Conservation (phyloP, 2,888 invertebrate genomes). For the Nephrotoma guestfalica region DNA sequence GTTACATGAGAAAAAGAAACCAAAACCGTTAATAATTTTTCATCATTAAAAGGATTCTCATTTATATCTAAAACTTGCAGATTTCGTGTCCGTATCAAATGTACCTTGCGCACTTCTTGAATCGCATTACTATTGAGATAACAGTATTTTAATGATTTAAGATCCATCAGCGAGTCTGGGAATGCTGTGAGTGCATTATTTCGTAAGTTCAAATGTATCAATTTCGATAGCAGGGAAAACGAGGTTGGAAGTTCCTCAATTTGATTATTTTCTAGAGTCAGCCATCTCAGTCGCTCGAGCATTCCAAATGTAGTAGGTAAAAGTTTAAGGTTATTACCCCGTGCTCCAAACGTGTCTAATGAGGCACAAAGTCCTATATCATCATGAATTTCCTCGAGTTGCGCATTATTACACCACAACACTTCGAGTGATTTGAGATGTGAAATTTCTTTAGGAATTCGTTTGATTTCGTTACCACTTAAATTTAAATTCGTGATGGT, state of each 20-base stretch:
- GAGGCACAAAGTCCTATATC: slow-evolving; percentile 44
- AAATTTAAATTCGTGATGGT: slow-evolving; percentile 46
- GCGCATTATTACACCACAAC: slow-evolving; percentile 50
- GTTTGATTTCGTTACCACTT: slow-evolving; percentile 47
- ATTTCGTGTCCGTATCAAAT: slow-evolving; percentile 24
- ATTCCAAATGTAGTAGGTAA: slow-evolving; percentile 44
- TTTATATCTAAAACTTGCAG: slow-evolving; percentile 40
- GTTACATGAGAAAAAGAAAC: background rate
- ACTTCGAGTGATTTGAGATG: slow-evolving; percentile 43
- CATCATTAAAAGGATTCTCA: slow-evolving; percentile 37
- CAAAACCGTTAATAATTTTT: slow-evolving; percentile 20
- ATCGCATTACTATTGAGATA: slow-evolving; percentile 36
- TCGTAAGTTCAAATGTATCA: slow-evolving; percentile 48
- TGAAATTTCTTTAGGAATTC: slow-evolving; percentile 43
- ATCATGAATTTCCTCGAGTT: slow-evolving; percentile 39
- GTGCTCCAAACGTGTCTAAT: slow-evolving; percentile 49
- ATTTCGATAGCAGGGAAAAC: slow-evolving; percentile 36
- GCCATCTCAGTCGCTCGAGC: slow-evolving; percentile 45
- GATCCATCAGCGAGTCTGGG: slow-evolving; percentile 33
- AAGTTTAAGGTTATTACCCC: slow-evolving; percentile 42
- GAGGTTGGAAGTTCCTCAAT: slow-evolving; percentile 37
- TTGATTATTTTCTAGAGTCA: slow-evolving; percentile 48
- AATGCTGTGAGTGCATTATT: slow-evolving; percentile 39
- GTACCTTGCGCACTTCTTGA: slow-evolving; percentile 9
- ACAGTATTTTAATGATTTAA: slow-evolving; percentile 37